These are phyloP conservation scores for Centropus unirufus DNA, from an alignment of 2,113 vertebrate species.

Conservation along the genomic window DNA sequence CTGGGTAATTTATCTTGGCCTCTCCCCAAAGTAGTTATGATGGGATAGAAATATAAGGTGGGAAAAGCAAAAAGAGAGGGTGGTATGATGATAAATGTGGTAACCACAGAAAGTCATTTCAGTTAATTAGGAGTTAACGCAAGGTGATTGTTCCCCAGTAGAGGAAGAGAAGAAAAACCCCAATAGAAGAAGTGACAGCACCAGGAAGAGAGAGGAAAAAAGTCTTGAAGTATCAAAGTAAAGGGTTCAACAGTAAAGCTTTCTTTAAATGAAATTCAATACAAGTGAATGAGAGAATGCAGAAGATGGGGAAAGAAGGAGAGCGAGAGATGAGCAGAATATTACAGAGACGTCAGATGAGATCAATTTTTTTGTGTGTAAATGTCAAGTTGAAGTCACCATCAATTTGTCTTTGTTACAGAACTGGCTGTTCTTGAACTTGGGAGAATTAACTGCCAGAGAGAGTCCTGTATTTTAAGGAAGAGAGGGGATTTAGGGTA, in stretches of 20 bases:
- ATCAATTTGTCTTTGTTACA: slow-evolving; percentile 70
- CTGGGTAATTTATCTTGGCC: slow-evolving; percentile 70
- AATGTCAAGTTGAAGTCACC: slow-evolving; percentile 71
- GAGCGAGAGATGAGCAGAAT: slow-evolving; percentile 47
- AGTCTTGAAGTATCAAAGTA: slow-evolving; percentile 6
- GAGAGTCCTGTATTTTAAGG: slow-evolving; percentile 32
- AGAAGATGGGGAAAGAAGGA: background rate
- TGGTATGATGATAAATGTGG: slow-evolving; percentile 41
- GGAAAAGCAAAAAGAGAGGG: background rate
- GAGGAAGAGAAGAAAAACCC: background rate
- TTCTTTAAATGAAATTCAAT: slow-evolving; percentile 60
- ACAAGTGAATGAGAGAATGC: slow-evolving; percentile 30
- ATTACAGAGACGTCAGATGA: slow-evolving; percentile 64
- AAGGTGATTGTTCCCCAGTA: background rate
- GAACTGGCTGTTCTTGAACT: slow-evolving; percentile 62
- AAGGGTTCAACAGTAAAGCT: slow-evolving; percentile 24
- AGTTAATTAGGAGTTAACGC: slow-evolving; percentile 13
- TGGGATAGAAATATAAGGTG: slow-evolving; percentile 42
- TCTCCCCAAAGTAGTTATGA: background rate
- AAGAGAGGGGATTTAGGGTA: slow-evolving; percentile 36
- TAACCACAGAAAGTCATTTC: slow-evolving; percentile 7
- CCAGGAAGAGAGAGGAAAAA: background rate
- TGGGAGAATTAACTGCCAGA: slow-evolving; percentile 52
- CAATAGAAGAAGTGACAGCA: background rate
- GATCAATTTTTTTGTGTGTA: slow-evolving; percentile 65